Percentiles rank a stretch among this genome's conserved stretches.
Conservation (phyloP, 2,888 invertebrate genomes). For the Dolomedes plantarius region DNA sequence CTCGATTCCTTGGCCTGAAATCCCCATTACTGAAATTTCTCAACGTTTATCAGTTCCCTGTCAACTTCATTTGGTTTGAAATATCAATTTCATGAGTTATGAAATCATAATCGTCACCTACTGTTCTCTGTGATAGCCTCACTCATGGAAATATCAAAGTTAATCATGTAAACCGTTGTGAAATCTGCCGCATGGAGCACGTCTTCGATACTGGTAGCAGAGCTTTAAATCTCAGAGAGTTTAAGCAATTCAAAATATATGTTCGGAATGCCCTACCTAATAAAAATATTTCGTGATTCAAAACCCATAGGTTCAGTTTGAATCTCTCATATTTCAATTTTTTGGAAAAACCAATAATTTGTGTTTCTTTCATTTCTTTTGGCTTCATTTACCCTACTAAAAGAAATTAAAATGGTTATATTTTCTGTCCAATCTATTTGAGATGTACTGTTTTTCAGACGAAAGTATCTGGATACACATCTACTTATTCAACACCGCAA, state of each 20-base stretch:
- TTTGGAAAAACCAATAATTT: background rate
- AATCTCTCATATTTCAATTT: too few species aligned
- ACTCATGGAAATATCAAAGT: constrained; percentile 18
- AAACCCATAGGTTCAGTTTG: background rate
- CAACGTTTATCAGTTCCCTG: background rate
- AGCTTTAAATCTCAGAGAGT: background rate
- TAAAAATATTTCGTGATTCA: background rate
- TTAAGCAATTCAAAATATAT: background rate
- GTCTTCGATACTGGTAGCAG: background rate
- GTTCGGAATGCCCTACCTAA: background rate
- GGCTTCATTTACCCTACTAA: too few species aligned
- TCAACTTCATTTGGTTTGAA: background rate
- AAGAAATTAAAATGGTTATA: too few species aligned
- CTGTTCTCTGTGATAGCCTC: constrained; percentile 24
- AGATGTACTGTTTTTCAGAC: background rate
- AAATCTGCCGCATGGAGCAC: background rate
- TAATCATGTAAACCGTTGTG: background rate
- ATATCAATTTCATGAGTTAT: background rate
- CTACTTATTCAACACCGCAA: too few species aligned
- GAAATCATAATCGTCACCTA: constrained; percentile 3
- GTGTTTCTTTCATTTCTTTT: background rate
- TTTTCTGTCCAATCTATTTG: background rate
- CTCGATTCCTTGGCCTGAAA: too few species aligned
- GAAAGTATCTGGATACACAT: background rate
- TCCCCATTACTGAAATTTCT: background rate